Evolutionary conservation across 2,797 vertebrate genomes (phyloP), one percentile per base, ranked within the genome.

Genomic region (Vireo griseus): DNA sequence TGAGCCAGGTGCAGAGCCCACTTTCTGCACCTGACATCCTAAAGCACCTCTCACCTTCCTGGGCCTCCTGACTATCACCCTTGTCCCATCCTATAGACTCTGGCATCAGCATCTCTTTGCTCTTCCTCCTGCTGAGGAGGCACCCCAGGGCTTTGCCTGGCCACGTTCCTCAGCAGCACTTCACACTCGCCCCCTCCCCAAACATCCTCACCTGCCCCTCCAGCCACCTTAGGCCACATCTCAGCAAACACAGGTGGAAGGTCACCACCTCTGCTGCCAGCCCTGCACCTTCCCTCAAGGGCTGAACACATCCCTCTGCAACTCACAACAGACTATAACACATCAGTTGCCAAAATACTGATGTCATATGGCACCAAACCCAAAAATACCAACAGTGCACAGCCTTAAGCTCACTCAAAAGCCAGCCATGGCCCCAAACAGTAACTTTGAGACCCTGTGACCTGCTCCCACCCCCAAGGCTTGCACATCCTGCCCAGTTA

Each of bases 171-270:
- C 28, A 47, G 40, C 16, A 54, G 48, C 52, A 25, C 45, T 37
- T 78, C 69, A 58, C 4, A 1, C n/a, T n/a, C 0, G 0, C 5
- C 3, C 11, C 14, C 5, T 14, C 19, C 25, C 15, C 2, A 6
- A 1, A 31, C 28, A 31, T 17, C 40, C 33, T 48, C 47, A 54
- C 9, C 13, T 31, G 10, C 19, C 51, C 13, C 29, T 75, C 51
- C 26, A 8, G 7, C 7, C 26, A 10, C 50, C 29, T 66, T 6
- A 8, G 19, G 79, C 29, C 33, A 47, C 33, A 51, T 0, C 58
- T 59, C 51, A 10, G 19, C 0, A 0, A 42, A 21, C 10, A 45
- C 22, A 13, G 16, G 10, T 22, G 13, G 39, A 50, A 33, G 4
- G 42, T 42, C 25, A 21, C 16, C 52, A 26, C 22, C 11, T 11